Percentiles rank a stretch among this genome's conserved stretches.
phyloP scores from a whole-genome alignment of 2,113 vertebrate genomes.

The Mesocricetus auratus region DNA sequence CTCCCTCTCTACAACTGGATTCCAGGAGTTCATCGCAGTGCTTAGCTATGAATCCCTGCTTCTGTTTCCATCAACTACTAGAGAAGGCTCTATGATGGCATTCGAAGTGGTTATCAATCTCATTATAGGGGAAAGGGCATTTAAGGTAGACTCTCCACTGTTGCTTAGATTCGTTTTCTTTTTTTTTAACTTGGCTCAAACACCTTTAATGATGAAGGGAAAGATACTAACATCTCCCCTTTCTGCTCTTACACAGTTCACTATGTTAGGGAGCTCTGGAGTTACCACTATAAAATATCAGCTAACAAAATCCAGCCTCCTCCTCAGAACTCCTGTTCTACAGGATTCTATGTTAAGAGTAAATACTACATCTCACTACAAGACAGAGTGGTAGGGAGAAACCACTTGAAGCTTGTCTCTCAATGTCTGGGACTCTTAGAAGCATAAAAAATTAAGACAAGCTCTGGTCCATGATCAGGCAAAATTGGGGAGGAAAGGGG shows the following conservation, averaged over 20 bases:
- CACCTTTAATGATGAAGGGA: slow-evolving; percentile 80
- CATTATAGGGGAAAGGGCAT: too few species aligned
- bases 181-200: slow-evolving; percentile 81
- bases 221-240: slow-evolving; percentile 72
- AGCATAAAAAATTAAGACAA: slow-evolving; percentile 70
- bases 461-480: slow-evolving; percentile 47
- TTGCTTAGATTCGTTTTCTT: too few species aligned
- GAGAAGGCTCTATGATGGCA: too few species aligned
- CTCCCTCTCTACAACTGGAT: too few species aligned
- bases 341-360: slow-evolving; percentile 79
- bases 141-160: too few species aligned
- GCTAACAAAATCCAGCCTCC: slow-evolving; percentile 47
- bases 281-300: slow-evolving; percentile 50
- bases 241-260: slow-evolving; percentile 73
- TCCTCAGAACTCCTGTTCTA: slow-evolving; percentile 69
- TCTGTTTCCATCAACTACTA: too few species aligned
- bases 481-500: slow-evolving; percentile 58
- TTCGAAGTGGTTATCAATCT: too few species aligned
- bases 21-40: too few species aligned
- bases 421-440: slow-evolving; percentile 65
- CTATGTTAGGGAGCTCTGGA: slow-evolving; percentile 78
- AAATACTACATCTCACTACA: slow-evolving; percentile 79
- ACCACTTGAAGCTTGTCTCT: slow-evolving; percentile 61
- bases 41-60: too few species aligned
- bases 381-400: slow-evolving; percentile 54